Evolutionary conservation across 2,888 invertebrate genomes (phyloP).

Genomic region (Eupithecia insigniata): DNA sequence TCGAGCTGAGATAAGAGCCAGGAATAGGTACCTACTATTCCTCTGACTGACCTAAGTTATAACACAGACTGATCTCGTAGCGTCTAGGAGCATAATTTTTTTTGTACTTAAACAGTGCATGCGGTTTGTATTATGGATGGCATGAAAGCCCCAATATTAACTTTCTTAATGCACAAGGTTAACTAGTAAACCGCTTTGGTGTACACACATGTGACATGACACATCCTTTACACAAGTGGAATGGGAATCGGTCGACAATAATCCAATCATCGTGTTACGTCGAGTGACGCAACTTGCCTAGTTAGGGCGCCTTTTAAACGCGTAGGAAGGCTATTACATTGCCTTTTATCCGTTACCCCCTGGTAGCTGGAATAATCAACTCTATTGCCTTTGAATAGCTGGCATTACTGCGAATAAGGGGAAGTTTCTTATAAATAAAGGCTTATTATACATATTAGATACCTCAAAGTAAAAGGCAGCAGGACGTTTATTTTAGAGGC

Average conservation of each 20-base stretch:
- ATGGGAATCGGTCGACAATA: conserved; percentile 18
- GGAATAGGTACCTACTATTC: background rate
- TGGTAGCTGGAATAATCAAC: background rate
- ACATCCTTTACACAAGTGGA: conserved; percentile 11
- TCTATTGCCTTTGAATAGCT: conserved; percentile 7
- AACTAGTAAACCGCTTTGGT: background rate
- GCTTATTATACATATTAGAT: background rate
- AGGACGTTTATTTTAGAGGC: background rate
- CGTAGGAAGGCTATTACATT: conserved; percentile 18
- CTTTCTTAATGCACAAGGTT: background rate
- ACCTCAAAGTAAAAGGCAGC: background rate
- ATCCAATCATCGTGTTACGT: conserved; percentile 32
- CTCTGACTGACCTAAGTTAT: background rate
- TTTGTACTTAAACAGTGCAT: background rate
- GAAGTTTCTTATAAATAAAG: background rate
- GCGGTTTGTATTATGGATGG: background rate
- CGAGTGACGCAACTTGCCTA: conserved; percentile 27
- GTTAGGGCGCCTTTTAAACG: conserved; percentile 24
- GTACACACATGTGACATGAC: background rate
- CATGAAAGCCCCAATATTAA: background rate
- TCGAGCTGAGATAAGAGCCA: background rate
- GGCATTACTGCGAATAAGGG: background rate
- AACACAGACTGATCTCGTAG: background rate
- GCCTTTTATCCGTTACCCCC: no score
- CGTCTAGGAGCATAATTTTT: background rate